Evolutionary conservation across 2,113 vertebrate genomes (phyloP).

Genomic region (Bothrops jararaca): DNA sequence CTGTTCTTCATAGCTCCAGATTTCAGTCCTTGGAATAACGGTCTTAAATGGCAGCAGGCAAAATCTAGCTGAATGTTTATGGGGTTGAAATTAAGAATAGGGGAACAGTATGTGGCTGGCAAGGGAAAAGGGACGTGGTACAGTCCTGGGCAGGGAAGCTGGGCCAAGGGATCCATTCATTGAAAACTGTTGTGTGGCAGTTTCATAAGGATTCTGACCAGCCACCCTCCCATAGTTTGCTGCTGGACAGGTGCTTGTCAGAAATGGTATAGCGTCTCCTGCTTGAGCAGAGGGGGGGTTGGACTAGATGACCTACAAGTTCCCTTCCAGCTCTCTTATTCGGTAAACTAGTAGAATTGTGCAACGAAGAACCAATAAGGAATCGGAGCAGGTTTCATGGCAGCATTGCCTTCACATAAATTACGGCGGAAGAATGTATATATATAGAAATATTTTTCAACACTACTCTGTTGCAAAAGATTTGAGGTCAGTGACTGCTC

Average conservation of each 20-base stretch:
- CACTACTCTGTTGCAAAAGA: background rate
- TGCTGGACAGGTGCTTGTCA: no score
- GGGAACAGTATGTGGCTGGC: conserved; percentile 45
- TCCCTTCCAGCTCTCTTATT: no score
- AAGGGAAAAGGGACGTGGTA: background rate
- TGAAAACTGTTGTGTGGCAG: background rate
- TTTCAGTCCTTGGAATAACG: background rate
- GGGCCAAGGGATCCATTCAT: background rate
- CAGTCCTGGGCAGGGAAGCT: background rate
- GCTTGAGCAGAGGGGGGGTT: no score
- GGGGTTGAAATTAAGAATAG: background rate
- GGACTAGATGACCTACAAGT: no score
- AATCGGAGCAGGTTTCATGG: background rate
- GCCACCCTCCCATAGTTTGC: no score
- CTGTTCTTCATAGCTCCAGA: background rate
- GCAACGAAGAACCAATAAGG: background rate
- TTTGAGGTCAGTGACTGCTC: background rate
- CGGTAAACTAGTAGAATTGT: background rate
- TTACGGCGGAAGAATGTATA: background rate
- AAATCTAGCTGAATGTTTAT: background rate
- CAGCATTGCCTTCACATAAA: background rate
- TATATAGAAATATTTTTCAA: background rate
- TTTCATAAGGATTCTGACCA: no score
- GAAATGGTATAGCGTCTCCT: no score
- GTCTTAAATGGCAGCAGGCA: background rate